Percentiles rank a stretch among this genome's conserved stretches.
phyloP scores from a whole-genome alignment of 2,113 vertebrate species.

The human region GRCh38 chr9:109191501-109192000 shows the following conservation, averaged over 20 bases:
- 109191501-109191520: background rate
- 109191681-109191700: background rate
- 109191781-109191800: background rate
- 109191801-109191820: background rate
- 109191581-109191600: background rate
- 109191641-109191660: background rate
- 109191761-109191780: background rate
- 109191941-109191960: background rate
- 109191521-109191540: background rate
- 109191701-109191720: background rate
- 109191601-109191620: background rate
- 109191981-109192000: conserved; percentile 45
- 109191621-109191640: background rate
- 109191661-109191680: background rate
- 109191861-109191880: background rate
- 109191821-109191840: background rate
- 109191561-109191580: background rate
- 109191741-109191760: background rate
- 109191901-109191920: background rate
- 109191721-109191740: background rate
- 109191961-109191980: conserved; percentile 15
- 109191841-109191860: background rate
- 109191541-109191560: background rate
- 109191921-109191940: conserved; percentile 29
- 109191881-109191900: background rate